Conservation (phyloP, 2,113 vertebrate species). For the Callipepla californica region DNA sequence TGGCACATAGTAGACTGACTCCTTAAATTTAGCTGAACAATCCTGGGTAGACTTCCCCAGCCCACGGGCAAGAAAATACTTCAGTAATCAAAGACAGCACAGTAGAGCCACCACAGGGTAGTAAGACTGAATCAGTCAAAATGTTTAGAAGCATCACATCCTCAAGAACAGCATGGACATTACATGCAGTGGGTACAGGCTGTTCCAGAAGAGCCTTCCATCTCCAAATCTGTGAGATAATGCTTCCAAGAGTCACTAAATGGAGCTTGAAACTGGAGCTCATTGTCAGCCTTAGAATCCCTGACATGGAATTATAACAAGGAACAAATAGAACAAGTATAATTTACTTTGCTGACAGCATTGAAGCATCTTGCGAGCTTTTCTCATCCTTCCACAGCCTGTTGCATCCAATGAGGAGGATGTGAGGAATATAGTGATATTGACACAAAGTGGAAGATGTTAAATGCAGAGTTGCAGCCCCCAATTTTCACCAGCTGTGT, state of each 20-base stretch:
- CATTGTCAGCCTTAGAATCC: slow-evolving; percentile 20
- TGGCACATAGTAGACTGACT: background rate
- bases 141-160: background rate
- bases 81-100: background rate
- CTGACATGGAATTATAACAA: background rate
- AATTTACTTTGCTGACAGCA: slow-evolving; percentile 66
- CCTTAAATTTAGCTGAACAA: background rate
- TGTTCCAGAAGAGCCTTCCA: background rate
- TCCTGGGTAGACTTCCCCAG: background rate
- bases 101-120: background rate
- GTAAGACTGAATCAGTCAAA: background rate
- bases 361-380: slow-evolving; percentile 64
- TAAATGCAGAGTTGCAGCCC: slow-evolving; percentile 54
- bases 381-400: slow-evolving; percentile 36
- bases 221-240: background rate
- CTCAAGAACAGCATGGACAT: background rate
- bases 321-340: slow-evolving; percentile 16
- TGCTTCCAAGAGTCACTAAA: background rate
- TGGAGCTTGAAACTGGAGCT: slow-evolving; percentile 4
- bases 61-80: background rate
- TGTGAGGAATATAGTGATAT: slow-evolving; percentile 61
- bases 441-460: slow-evolving; percentile 60
- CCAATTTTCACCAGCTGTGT: slow-evolving; percentile 80
- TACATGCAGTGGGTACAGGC: background rate
- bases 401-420: slow-evolving; percentile 65